Evolutionary conservation across 2,888 invertebrate species (phyloP).

Genomic region (Argyresthia albistria): DNA sequence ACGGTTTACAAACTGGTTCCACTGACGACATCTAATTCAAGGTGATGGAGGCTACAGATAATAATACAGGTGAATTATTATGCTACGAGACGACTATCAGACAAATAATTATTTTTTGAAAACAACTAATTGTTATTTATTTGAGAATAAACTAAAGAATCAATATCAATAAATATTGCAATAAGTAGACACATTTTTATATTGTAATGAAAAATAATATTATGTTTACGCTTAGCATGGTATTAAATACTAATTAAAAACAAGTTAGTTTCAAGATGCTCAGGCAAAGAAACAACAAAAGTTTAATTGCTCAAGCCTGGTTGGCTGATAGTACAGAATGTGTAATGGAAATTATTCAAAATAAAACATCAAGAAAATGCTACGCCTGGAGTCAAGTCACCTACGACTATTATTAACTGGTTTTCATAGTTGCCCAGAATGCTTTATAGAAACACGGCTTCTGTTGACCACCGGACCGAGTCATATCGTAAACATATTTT

Average conservation of each 20-base stretch:
- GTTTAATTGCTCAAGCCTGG: conserved; percentile 6
- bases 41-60: conserved; percentile 12
- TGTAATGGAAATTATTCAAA: conserved; percentile 7
- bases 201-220: too few species aligned
- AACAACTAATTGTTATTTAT: neutral
- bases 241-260: conserved; percentile 55
- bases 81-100: neutral
- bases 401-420: too few species aligned
- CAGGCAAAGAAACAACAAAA: conserved; percentile 6
- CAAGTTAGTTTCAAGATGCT: conserved; percentile 32
- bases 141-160: neutral
- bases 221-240: conserved; percentile 15
- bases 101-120: neutral
- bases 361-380: conserved; percentile 2
- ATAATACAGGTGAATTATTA: conserved; percentile 13
- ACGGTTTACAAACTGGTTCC: conserved; percentile 37
- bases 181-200: too few species aligned
- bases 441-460: too few species aligned
- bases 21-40: conserved; percentile 15
- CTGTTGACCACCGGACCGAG: too few species aligned
- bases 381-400: too few species aligned
- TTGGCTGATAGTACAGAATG: conserved; percentile 4
- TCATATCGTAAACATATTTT: too few species aligned
- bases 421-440: too few species aligned
- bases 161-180: too few species aligned